Conservation (phyloP, 1,140 invertebrate genomes). For the Trichonephila inaurata region DNA sequence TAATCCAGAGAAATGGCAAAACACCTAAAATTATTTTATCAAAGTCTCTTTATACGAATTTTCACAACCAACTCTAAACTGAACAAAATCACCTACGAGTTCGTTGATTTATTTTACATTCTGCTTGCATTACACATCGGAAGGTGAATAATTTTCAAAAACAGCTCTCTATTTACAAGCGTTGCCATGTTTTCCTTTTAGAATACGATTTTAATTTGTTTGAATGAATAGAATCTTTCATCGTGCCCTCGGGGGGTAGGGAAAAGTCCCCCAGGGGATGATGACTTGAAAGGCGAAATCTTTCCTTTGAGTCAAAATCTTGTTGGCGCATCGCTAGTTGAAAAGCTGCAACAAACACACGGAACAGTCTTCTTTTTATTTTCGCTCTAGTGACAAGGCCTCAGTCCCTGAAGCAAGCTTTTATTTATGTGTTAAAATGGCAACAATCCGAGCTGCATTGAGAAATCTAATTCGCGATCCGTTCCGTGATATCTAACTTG, state of each 20-base stretch:
- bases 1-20: not conserved
- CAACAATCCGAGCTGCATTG: not conserved
- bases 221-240: slow-evolving; percentile 15
- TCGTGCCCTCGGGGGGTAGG: not conserved
- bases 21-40: not conserved
- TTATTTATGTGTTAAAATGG: slow-evolving; percentile 22
- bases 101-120: not conserved
- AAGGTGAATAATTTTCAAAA: slow-evolving; percentile 23
- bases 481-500: no score
- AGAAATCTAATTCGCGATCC: slow-evolving; percentile 5
- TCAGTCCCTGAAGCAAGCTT: not conserved
- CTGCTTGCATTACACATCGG: not conserved
- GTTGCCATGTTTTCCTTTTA: not conserved
- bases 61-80: not conserved
- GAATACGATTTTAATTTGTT: slow-evolving; percentile 21
- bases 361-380: not conserved
- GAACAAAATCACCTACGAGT: not conserved
- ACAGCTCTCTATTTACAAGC: not conserved
- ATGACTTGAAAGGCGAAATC: not conserved
- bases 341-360: not conserved
- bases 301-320: not conserved
- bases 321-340: not conserved
- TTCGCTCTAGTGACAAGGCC: not conserved
- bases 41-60: not conserved
- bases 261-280: not conserved